Percentiles rank a stretch among this genome's conserved stretches.
phyloP scores from a whole-genome alignment of 2,888 invertebrate species.

The Tachina grossa region DNA sequence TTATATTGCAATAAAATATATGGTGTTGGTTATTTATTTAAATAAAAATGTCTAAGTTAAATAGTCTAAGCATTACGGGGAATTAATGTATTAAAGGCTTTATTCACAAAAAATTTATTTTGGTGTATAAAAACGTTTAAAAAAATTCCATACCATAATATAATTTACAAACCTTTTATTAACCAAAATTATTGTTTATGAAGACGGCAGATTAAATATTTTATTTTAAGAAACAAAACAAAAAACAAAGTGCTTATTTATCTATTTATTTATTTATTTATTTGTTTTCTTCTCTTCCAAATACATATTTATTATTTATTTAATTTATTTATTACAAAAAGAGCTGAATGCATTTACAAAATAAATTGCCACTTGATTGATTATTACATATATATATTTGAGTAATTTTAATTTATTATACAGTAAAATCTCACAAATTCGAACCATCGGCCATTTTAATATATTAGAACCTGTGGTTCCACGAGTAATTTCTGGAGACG shows the following conservation, averaged over 20 bases:
- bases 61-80: constrained; percentile 22
- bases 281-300: constrained; percentile 59
- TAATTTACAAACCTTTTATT: too few relatives aligned
- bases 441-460: too few relatives aligned
- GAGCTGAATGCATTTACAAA: constrained; percentile 60
- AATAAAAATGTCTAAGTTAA: constrained; percentile 26
- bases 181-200: too few relatives aligned
- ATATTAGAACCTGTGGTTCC: too few relatives aligned
- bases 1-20: constrained; percentile 10
- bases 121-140: too few relatives aligned
- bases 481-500: too few relatives aligned
- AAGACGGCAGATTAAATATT: background rate
- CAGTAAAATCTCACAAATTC: too few relatives aligned
- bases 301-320: constrained; percentile 33
- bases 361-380: constrained; percentile 46
- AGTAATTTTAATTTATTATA: background rate
- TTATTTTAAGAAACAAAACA: constrained; percentile 14
- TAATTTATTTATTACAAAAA: constrained; percentile 70
- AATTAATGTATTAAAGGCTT: constrained; percentile 22
- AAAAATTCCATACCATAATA: too few relatives aligned
- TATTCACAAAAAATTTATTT: too few relatives aligned
- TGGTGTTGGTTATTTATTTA: constrained; percentile 66
- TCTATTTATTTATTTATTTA: constrained; percentile 65
- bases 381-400: constrained; percentile 18
- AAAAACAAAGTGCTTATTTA: constrained; percentile 51